Percentiles rank a stretch among this genome's conserved stretches.
Conservation (phyloP, 2,113 vertebrate genomes). For the Chaetops frenatus region DNA sequence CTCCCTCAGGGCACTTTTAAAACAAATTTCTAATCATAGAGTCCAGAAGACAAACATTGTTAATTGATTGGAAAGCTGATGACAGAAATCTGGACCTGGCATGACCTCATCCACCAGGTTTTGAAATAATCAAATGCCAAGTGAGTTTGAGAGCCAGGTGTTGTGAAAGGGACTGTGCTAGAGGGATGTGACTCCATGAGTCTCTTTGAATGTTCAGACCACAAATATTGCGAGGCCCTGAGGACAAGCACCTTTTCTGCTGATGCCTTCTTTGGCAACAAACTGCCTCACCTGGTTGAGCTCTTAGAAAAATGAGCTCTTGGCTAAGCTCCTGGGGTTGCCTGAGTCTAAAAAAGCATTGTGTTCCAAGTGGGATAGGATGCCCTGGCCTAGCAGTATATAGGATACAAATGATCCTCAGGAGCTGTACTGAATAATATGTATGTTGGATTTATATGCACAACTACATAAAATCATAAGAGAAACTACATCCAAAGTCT, state of each 20-base stretch:
- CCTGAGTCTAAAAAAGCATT: background rate
- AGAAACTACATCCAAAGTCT: background rate
- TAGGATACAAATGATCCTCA: background rate
- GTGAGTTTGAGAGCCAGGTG: background rate
- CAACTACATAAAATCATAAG: background rate
- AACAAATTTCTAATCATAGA: background rate
- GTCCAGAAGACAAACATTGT: background rate
- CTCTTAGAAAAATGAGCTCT: background rate
- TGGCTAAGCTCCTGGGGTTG: background rate
- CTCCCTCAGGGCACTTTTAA: background rate
- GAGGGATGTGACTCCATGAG: background rate
- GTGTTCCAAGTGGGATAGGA: background rate
- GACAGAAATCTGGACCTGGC: background rate
- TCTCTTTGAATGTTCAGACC: background rate
- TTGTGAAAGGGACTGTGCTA: background rate
- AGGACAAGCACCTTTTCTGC: background rate
- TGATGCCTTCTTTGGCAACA: background rate
- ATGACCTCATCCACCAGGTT: background rate
- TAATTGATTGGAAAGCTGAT: background rate
- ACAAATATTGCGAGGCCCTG: background rate
- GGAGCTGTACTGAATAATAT: background rate
- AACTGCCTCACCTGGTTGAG: background rate
- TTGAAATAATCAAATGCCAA: background rate
- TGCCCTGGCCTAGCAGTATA: background rate
- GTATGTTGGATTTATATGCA: background rate